Percentiles rank a stretch among this genome's conserved stretches.
Conservation (phyloP, 2,888 invertebrate species). For the Nemotelus pantherinus region DNA sequence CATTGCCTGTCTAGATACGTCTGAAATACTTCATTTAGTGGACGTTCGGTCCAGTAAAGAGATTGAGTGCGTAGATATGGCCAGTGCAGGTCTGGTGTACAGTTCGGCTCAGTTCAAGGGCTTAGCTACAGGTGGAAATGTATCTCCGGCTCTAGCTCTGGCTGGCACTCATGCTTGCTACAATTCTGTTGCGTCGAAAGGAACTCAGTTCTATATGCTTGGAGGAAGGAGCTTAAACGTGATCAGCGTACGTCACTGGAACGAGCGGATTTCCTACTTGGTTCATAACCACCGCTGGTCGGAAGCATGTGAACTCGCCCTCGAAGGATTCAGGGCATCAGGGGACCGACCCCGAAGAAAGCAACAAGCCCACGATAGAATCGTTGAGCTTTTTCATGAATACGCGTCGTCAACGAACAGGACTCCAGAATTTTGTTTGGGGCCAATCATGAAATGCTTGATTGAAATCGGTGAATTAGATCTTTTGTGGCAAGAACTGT, state of each 20-base stretch:
- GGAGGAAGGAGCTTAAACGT: conserved; percentile 73
- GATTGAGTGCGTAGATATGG: conserved; percentile 83
- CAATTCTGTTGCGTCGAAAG: conserved; percentile 74
- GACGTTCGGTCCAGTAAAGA: conserved; percentile 91
- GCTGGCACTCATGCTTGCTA: conserved; percentile 75
- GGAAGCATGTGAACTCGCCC: conserved; percentile 68
- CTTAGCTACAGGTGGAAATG: conserved; percentile 95
- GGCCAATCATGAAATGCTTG: conserved; percentile 61
- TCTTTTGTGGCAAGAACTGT: conserved; percentile 72
- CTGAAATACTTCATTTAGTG: conserved; percentile 85
- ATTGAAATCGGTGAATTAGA: conserved; percentile 65
- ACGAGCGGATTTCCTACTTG: conserved; percentile 73
- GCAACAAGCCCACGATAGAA: conserved; percentile 64
- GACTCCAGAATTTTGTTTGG: conserved; percentile 63
- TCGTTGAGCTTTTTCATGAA: conserved; percentile 65
- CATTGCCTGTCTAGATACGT: conserved; percentile 83
- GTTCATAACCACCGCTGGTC: conserved; percentile 70
- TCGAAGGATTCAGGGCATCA: conserved; percentile 65
- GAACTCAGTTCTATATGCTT: conserved; percentile 75
- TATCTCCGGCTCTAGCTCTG: conserved; percentile 71
- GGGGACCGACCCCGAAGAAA: conserved; percentile 62
- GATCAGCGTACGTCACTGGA: conserved; percentile 73
- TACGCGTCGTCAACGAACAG: conserved; percentile 63
- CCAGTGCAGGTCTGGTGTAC: conserved; percentile 83
- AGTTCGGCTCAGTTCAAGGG: conserved; percentile 88